Evolutionary conservation across 2,888 invertebrate species (phyloP).

Genomic region (Sphecodes monilicornis): DNA sequence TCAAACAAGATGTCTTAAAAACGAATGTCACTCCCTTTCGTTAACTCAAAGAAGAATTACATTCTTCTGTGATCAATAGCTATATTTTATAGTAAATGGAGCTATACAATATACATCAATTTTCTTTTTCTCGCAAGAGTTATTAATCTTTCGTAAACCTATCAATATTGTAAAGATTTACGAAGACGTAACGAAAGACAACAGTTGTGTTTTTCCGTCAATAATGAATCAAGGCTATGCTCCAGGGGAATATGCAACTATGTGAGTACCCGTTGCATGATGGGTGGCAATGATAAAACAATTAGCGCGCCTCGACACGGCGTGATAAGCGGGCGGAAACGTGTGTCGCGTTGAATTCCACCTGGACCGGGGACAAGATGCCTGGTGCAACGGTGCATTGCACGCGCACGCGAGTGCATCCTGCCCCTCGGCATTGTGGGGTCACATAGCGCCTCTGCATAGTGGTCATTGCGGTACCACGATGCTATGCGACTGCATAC

Average conservation of each 20-base stretch:
- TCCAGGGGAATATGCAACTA: neutral
- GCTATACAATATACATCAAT: no score
- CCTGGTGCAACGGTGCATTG: conserved; percentile 60
- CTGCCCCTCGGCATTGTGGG: conserved; percentile 35
- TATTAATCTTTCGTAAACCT: no score
- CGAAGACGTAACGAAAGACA: no score
- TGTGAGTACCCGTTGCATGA: neutral
- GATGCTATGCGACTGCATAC: conserved; percentile 68
- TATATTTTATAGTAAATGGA: no score
- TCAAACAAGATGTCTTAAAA: no score
- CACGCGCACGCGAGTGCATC: conserved; percentile 62
- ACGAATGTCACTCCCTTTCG: no score
- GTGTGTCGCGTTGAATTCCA: conserved; percentile 52
- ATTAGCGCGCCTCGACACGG: neutral
- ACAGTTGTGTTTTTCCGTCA: no score
- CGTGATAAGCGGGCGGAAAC: conserved; percentile 20
- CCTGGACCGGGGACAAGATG: conserved; percentile 40
- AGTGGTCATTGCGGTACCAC: conserved; percentile 74
- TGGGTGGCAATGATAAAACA: conserved; percentile 9
- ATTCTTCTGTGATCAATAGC: no score
- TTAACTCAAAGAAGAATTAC: no score
- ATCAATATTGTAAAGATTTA: no score
- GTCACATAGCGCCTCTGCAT: conserved; percentile 72
- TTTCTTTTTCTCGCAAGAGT: no score
- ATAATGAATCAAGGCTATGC: neutral